Percentiles rank a stretch among this genome's conserved stretches.
Evolutionary conservation across 2,888 invertebrate genomes (phyloP).

Genomic region (Napeogenes sylphis): DNA sequence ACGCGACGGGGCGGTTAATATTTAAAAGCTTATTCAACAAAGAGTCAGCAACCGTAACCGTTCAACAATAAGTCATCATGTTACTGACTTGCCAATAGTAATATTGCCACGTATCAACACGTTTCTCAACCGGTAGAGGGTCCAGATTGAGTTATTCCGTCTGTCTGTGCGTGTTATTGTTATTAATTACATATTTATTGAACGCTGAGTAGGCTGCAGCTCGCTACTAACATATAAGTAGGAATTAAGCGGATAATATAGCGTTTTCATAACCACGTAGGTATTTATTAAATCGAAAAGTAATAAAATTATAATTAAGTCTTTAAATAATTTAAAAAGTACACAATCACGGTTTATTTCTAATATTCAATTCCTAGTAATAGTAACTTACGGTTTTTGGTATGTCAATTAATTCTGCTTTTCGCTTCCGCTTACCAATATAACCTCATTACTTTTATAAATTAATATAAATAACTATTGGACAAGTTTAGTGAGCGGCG

Average conservation of each 20-base stretch:
- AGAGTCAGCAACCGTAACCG: too few species aligned
- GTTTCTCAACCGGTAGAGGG: slow-evolving; percentile 25
- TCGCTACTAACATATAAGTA: background rate
- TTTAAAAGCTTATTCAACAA: too few species aligned
- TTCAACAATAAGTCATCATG: too few species aligned
- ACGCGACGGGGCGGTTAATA: too few species aligned
- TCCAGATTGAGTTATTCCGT: slow-evolving; percentile 53
- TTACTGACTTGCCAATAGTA: too few species aligned
- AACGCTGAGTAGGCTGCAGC: slow-evolving; percentile 22
- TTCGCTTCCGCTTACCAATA: slow-evolving; percentile 32
- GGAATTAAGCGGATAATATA: background rate
- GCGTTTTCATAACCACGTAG: too few species aligned
- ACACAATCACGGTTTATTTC: too few species aligned
- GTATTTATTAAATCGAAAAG: too few species aligned
- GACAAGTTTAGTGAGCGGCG: slow-evolving; percentile 47
- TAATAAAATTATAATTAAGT: too few species aligned
- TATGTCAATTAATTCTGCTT: background rate
- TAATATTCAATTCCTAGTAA: background rate
- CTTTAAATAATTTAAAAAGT: too few species aligned
- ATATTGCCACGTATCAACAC: background rate
- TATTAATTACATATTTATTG: slow-evolving; percentile 68
- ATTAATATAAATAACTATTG: slow-evolving; percentile 62
- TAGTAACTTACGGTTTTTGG: background rate
- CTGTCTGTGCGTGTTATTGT: slow-evolving; percentile 51
- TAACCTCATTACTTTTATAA: slow-evolving; percentile 24